These are phyloP conservation scores for Clarias fuscus DNA, from an alignment of 2,797 vertebrate genomes.

Conservation along the genomic window DNA sequence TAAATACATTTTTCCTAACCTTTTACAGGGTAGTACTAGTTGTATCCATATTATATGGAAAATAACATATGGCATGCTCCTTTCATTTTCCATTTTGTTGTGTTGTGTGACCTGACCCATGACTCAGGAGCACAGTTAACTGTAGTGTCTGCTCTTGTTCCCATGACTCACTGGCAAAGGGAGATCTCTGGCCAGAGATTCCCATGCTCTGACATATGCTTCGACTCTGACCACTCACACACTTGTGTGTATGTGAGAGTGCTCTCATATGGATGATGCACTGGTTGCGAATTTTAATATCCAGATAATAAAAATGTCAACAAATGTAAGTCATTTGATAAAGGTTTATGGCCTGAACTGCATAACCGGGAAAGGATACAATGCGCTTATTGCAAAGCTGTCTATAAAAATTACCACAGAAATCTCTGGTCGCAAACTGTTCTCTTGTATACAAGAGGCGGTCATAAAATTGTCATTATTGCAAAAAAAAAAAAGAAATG, in stretches of 20 bases:
- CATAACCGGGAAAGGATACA: background rate
- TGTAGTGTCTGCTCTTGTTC: slow-evolving; percentile 40
- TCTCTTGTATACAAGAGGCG: background rate
- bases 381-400: no score
- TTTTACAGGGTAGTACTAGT: background rate
- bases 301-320: slow-evolving; percentile 12
- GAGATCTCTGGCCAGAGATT: slow-evolving; percentile 35
- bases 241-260: background rate
- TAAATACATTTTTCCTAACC: background rate
- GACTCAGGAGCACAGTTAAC: slow-evolving; percentile 21
- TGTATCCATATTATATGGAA: background rate
- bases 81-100: slow-evolving; percentile 31
- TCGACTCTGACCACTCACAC: slow-evolving; percentile 23
- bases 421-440: background rate
- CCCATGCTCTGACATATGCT: slow-evolving; percentile 50
- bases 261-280: slow-evolving; percentile 1
- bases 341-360: background rate
- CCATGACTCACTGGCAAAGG: slow-evolving; percentile 47
- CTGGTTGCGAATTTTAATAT: background rate
- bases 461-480: no score
- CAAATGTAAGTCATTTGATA: background rate
- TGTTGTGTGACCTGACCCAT: slow-evolving; percentile 22
- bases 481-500: no score
- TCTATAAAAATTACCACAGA: no score
- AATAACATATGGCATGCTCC: slow-evolving; percentile 15